These are phyloP conservation scores for Enchytraeus crypticus DNA, from an alignment of 2,888 invertebrate species.

Conservation along the genomic window DNA sequence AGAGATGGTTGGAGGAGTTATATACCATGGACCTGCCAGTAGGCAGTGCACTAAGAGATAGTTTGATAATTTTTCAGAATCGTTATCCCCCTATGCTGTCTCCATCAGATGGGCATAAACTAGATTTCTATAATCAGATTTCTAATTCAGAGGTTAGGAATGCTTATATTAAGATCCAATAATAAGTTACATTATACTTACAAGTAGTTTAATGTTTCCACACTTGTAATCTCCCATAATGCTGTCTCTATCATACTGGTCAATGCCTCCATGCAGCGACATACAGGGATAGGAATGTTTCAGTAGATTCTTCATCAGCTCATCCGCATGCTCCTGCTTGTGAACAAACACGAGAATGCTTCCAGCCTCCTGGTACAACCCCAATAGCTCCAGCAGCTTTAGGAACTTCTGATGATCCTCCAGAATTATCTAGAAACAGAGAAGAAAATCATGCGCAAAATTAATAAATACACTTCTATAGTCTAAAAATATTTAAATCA, in stretches of 20 bases:
- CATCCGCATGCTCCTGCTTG: slow-evolving; percentile 94
- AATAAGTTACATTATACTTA: too few species aligned
- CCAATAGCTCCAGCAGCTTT: slow-evolving; percentile 92
- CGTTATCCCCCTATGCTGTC: not conserved
- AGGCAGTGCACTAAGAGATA: too few species aligned
- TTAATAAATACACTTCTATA: too few species aligned
- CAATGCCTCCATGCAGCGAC: slow-evolving; percentile 96
- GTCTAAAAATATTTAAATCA: too few species aligned
- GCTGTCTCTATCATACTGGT: slow-evolving; percentile 96
- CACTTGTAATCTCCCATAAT: slow-evolving; percentile 95
- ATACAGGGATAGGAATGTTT: slow-evolving; percentile 91
- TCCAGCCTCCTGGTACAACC: slow-evolving; percentile 81
- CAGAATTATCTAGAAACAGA: slow-evolving; percentile 57
- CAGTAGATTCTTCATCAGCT: slow-evolving; percentile 75
- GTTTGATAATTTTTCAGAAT: not conserved
- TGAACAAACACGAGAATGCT: slow-evolving; percentile 95
- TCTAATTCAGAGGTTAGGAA: not conserved
- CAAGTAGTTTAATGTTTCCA: slow-evolving; percentile 77
- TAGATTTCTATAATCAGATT: not conserved
- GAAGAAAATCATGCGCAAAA: too few species aligned
- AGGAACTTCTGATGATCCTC: slow-evolving; percentile 96
- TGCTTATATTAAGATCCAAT: not conserved
- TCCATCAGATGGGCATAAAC: not conserved
- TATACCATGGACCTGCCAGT: too few species aligned
- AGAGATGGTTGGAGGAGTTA: too few species aligned